Conservation (phyloP, 2,888 invertebrate genomes). For the Auanema sp. region DNA sequence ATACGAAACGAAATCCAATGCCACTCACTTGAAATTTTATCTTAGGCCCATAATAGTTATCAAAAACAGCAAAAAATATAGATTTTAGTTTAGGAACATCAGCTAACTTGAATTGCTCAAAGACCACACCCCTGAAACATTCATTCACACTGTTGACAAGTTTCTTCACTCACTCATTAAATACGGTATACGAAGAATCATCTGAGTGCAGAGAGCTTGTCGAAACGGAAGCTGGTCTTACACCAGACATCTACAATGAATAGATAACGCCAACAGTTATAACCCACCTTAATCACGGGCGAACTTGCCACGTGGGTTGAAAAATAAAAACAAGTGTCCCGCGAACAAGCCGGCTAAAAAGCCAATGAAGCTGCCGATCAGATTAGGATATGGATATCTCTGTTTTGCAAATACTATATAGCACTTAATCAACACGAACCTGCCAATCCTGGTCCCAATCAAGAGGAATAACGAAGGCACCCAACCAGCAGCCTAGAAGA, state of each 20-base stretch:
- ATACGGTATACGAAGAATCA: constrained; percentile 4
- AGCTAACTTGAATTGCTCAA: constrained; percentile 34
- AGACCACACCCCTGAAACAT: background rate
- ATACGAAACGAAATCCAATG: background rate
- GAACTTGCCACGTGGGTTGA: background rate
- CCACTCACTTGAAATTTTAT: constrained; percentile 50
- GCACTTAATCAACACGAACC: constrained; percentile 61
- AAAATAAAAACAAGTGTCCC: background rate
- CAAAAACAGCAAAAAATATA: constrained; percentile 60
- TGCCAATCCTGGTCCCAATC: constrained; percentile 92
- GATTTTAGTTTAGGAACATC: constrained; percentile 48
- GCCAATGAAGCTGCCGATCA: constrained; percentile 34
- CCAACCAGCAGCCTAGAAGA: constrained; percentile 80
- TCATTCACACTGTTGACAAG: background rate
- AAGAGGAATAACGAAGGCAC: constrained; percentile 81
- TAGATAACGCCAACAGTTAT: background rate
- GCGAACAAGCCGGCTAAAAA: constrained; percentile 13
- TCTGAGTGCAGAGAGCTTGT: constrained; percentile 14
- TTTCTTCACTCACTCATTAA: background rate
- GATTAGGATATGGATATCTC: constrained; percentile 44
- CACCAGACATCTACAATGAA: no score
- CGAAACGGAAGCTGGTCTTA: background rate
- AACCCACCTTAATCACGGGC: background rate
- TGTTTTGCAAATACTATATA: constrained; percentile 7
- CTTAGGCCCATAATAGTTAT: constrained; percentile 50